These are phyloP conservation scores for Heterotilapia buettikoferi DNA, from an alignment of 2,113 vertebrate species.

Conservation along the genomic window DNA sequence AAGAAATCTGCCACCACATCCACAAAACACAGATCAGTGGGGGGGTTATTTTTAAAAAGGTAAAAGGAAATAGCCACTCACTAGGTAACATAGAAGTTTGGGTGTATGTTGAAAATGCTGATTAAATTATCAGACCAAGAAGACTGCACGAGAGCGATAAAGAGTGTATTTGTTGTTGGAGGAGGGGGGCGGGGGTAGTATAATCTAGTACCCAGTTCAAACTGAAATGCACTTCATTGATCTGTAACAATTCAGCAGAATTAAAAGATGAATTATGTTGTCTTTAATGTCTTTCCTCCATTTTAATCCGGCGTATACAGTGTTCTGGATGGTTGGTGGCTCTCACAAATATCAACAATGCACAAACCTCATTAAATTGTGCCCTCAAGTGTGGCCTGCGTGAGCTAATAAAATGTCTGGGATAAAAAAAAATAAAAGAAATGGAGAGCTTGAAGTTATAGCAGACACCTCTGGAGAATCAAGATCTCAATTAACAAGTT, in stretches of 20 bases:
- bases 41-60: neutral
- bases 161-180: neutral
- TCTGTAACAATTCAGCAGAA: neutral
- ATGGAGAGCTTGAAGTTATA: slow-evolving; percentile 25
- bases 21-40: neutral
- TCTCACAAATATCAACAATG: slow-evolving; percentile 24
- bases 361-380: slow-evolving; percentile 62
- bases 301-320: neutral
- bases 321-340: neutral
- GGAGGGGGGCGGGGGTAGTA: neutral
- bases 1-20: neutral
- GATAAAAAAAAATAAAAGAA: neutral
- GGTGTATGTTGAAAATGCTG: neutral
- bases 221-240: neutral
- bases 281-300: neutral
- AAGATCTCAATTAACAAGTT: slow-evolving; percentile 70
- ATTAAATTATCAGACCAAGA: neutral
- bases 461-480: slow-evolving; percentile 47
- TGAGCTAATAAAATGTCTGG: slow-evolving; percentile 51
- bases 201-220: neutral
- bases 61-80: accelerated
- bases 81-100: too few species aligned
- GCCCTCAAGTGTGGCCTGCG: slow-evolving; percentile 38
- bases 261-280: neutral
- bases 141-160: accelerated